These are phyloP conservation scores for Sphenodon punctatus DNA, from an alignment of 2,797 vertebrate genomes.

Conservation along the genomic window DNA sequence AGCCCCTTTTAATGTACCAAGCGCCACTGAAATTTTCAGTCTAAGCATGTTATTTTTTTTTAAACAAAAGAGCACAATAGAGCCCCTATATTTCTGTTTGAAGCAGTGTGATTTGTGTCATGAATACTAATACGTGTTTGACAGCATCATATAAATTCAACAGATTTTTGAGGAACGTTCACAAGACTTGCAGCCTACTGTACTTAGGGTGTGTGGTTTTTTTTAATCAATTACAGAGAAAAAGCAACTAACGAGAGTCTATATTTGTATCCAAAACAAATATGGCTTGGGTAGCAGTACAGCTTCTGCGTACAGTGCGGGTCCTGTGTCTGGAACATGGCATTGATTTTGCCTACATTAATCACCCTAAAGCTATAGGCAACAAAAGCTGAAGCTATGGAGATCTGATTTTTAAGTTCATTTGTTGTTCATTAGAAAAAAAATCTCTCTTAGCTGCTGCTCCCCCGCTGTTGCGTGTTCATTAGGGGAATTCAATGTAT, in stretches of 20 bases:
- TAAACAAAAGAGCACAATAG: slow-evolving; percentile 45
- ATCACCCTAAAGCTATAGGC: slow-evolving; percentile 65
- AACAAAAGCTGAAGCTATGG: slow-evolving; percentile 61
- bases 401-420: slow-evolving; percentile 64
- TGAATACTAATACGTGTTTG: slow-evolving; percentile 58
- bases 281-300: slow-evolving; percentile 48
- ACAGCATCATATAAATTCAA: slow-evolving; percentile 58
- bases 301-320: slow-evolving; percentile 13
- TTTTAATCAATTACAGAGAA: slow-evolving; percentile 27
- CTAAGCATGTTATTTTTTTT: slow-evolving; percentile 32
- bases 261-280: slow-evolving; percentile 65
- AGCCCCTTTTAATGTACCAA: slow-evolving; percentile 20
- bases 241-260: slow-evolving; percentile 42
- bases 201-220: slow-evolving; percentile 5
- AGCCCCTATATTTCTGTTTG: slow-evolving; percentile 53
- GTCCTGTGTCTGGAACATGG: slow-evolving; percentile 30
- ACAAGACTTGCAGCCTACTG: slow-evolving; percentile 40
- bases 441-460: slow-evolving; percentile 67
- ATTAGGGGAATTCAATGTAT: slow-evolving; percentile 71
- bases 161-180: slow-evolving; percentile 24
- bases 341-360: slow-evolving; percentile 59
- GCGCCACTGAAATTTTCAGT: slow-evolving; percentile 14
- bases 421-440: slow-evolving; percentile 74
- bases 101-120: slow-evolving; percentile 47
- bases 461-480: slow-evolving; percentile 65